Evolutionary conservation across 2,797 vertebrate genomes (phyloP).

Genomic region (Bradypodion ventrale): DNA sequence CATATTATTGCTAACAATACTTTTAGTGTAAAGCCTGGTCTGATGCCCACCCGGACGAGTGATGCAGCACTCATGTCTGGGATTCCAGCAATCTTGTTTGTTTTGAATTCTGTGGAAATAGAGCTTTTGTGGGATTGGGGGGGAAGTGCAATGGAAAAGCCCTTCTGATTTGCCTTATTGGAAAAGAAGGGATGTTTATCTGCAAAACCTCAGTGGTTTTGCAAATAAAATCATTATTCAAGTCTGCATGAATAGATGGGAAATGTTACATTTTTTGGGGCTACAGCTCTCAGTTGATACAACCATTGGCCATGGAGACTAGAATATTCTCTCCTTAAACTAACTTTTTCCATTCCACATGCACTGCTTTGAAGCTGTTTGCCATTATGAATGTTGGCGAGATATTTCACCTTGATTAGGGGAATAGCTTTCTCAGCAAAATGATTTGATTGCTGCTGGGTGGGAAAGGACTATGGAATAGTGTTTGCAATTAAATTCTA

Average conservation of each 20-base stretch:
- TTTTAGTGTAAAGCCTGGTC: background rate
- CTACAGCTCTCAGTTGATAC: too few species aligned
- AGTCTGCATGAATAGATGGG: background rate
- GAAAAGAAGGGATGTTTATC: slow-evolving; percentile 4
- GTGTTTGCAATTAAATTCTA: slow-evolving; percentile 49
- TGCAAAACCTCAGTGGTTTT: slow-evolving; percentile 30
- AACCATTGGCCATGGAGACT: too few species aligned
- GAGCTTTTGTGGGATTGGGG: background rate
- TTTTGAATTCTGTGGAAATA: background rate
- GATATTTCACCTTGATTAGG: slow-evolving; percentile 26
- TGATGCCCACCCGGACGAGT: too few species aligned
- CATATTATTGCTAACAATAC: background rate
- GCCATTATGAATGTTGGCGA: slow-evolving; percentile 18
- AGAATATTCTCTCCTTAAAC: too few species aligned
- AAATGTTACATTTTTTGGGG: too few species aligned
- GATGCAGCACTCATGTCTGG: background rate
- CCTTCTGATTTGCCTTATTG: background rate
- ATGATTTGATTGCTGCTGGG: slow-evolving; percentile 34
- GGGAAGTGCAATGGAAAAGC: background rate
- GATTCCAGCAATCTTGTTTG: background rate
- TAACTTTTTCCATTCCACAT: too few species aligned
- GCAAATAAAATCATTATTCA: background rate
- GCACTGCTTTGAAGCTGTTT: slow-evolving; percentile 38
- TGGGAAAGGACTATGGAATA: slow-evolving; percentile 45
- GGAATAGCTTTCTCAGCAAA: slow-evolving; percentile 36